phyloP scores from a whole-genome alignment of 2,113 vertebrate species.

The Percopsis transmontana region DNA sequence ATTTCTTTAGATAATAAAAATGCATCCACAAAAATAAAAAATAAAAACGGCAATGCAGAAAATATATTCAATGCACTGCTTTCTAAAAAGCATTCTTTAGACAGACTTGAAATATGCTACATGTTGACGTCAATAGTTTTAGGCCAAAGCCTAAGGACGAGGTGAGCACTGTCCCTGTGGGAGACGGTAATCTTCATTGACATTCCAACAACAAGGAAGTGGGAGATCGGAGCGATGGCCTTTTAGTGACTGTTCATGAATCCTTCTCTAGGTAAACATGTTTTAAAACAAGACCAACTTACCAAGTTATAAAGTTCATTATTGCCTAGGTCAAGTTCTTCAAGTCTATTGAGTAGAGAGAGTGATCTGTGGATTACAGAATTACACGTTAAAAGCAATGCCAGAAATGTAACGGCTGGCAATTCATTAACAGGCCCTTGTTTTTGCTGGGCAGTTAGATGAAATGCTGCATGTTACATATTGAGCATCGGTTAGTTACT shows the following conservation, averaged over 20 bases:
- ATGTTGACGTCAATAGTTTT: no score
- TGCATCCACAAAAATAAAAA: no score
- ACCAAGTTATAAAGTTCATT: slow-evolving; percentile 96
- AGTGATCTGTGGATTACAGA: slow-evolving; percentile 84
- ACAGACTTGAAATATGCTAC: no score
- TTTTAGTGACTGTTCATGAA: neutral
- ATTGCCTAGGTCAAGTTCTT: slow-evolving; percentile 98
- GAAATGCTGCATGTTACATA: no score
- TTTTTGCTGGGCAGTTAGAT: no score
- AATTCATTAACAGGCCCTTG: no score
- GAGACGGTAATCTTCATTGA: slow-evolving; percentile 52
- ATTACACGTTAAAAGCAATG: slow-evolving; percentile 19
- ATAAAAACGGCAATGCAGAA: no score
- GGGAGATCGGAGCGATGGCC: slow-evolving; percentile 1
- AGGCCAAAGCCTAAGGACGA: slow-evolving; percentile 44
- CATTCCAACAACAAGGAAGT: slow-evolving; percentile 36
- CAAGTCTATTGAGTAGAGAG: slow-evolving; percentile 88
- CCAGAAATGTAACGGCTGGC: no score
- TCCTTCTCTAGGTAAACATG: slow-evolving; percentile 4
- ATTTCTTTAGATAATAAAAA: no score
- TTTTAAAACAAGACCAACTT: slow-evolving; percentile 57
- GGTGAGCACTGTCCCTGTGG: slow-evolving; percentile 51
- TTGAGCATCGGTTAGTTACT: no score
- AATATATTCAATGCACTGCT: no score
- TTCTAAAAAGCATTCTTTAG: no score